These are phyloP conservation scores for Lipotes vexillifer DNA, from an alignment of 2,113 vertebrate species.

Conservation along the genomic window DNA sequence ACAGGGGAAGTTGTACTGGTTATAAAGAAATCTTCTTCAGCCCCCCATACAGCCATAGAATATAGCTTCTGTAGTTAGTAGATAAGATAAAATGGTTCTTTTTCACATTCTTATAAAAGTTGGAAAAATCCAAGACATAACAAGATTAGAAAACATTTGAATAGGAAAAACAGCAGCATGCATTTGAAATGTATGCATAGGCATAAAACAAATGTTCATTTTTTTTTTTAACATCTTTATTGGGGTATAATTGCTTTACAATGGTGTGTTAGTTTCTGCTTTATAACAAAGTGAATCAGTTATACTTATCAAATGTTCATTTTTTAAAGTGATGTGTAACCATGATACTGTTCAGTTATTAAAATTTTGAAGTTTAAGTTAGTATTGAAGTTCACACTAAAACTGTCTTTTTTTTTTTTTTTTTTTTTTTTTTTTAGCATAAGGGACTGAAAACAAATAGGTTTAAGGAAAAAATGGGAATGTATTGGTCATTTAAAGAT, in stretches of 20 bases:
- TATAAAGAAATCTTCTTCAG: background rate
- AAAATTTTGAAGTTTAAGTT: background rate
- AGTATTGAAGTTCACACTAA: background rate
- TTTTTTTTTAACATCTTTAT: background rate
- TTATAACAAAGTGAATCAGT: too few species aligned
- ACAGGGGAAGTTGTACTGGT: background rate
- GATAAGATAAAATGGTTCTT: background rate
- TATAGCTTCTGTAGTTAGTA: background rate
- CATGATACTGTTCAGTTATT: background rate
- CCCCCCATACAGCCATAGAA: background rate
- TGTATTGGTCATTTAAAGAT: background rate
- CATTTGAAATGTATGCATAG: background rate
- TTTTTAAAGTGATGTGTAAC: background rate
- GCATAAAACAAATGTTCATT: background rate
- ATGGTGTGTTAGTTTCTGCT: too few species aligned
- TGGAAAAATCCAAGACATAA: background rate
- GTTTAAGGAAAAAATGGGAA: background rate
- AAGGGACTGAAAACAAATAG: background rate
- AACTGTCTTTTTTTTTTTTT: background rate
- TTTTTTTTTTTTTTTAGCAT: background rate
- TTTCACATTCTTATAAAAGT: background rate
- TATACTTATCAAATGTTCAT: background rate
- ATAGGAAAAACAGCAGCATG: background rate
- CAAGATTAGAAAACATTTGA: background rate
- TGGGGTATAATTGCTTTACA: too few species aligned